Conservation (phyloP, 37 sponge, comb jelly and placozoan genomes). For the Corticium candelabrum region DNA sequence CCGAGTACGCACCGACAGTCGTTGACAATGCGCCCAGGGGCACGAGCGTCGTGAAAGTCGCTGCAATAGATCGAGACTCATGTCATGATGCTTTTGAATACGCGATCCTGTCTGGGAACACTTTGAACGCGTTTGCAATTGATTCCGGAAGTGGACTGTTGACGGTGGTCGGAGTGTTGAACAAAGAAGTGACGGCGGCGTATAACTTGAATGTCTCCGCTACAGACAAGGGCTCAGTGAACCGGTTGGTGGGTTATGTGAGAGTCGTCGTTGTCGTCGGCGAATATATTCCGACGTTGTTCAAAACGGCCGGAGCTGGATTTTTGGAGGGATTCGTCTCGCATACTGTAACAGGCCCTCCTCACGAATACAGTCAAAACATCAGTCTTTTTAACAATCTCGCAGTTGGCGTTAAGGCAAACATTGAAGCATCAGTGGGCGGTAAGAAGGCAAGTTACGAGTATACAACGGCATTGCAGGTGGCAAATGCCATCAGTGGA, state of each 20-base stretch:
- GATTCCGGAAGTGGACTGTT: not conserved
- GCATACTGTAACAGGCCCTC: not conserved
- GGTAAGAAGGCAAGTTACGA: not conserved
- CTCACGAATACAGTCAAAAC: not conserved
- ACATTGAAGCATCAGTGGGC: not conserved
- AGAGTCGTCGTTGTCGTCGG: slow-evolving; percentile 1
- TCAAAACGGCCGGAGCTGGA: not conserved
- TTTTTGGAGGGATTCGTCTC: not conserved
- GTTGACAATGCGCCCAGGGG: not conserved
- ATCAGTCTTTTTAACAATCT: not conserved
- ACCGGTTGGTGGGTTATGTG: not conserved
- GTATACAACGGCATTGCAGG: not conserved
- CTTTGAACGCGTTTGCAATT: not conserved
- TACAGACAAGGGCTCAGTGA: not conserved
- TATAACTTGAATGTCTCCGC: not conserved
- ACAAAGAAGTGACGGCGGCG: not conserved
- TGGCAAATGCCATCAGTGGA: not conserved
- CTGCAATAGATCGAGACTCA: not conserved
- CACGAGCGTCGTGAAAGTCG: not conserved
- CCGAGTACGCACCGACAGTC: not conserved
- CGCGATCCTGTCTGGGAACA: not conserved
- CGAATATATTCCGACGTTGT: not conserved
- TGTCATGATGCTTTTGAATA: not conserved
- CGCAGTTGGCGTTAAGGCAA: not conserved
- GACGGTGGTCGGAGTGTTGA: not conserved